Evolutionary conservation across 2,113 vertebrate species (phyloP).

Genomic region (Phoenicopterus ruber): DNA sequence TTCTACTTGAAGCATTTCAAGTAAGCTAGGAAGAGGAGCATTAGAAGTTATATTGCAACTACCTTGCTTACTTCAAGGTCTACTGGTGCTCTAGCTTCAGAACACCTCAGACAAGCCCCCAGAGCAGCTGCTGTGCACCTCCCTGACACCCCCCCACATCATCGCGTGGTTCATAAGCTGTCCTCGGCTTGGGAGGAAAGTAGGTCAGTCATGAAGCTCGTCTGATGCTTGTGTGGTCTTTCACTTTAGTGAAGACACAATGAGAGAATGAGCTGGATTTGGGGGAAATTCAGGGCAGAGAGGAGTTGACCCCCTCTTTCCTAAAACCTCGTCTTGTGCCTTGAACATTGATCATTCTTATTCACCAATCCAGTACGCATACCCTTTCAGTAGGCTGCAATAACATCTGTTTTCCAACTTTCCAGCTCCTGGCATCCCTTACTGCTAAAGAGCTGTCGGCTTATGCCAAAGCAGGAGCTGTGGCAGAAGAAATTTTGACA

Average conservation of each 20-base stretch:
- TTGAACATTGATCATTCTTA: neutral
- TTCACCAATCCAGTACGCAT: neutral
- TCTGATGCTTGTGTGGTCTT: neutral
- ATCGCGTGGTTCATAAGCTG: neutral
- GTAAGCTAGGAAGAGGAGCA: neutral
- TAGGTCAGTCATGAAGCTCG: neutral
- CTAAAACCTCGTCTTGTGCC: neutral
- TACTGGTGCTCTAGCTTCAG: neutral
- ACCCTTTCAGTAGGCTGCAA: neutral
- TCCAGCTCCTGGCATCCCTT: slow-evolving; percentile 53
- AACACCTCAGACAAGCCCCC: neutral
- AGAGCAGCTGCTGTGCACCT: neutral
- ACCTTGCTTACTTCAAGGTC: neutral
- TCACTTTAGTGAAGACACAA: neutral
- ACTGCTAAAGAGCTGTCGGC: slow-evolving; percentile 64
- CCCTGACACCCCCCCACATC: neutral
- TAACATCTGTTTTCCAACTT: neutral
- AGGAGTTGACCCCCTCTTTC: neutral
- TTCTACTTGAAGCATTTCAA: neutral
- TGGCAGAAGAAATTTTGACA: slow-evolving; percentile 67
- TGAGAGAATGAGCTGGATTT: neutral
- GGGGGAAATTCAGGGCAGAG: neutral
- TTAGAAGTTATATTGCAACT: neutral
- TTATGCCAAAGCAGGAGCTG: slow-evolving; percentile 70
- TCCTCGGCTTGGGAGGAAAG: neutral